Evolutionary conservation across 2,797 vertebrate genomes (phyloP).

Genomic region (Sebastes aleutianus): DNA sequence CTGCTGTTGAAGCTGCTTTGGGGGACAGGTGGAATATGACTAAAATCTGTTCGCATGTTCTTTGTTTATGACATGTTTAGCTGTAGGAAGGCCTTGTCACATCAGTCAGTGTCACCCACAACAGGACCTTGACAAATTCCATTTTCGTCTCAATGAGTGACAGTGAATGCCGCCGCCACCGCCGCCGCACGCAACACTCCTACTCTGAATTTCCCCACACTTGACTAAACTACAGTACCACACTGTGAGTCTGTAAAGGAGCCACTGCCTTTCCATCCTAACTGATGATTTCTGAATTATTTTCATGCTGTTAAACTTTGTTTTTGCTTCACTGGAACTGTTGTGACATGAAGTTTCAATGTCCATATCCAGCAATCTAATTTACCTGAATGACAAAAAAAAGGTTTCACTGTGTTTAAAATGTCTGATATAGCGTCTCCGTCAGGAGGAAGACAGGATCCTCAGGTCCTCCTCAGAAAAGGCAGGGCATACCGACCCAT

Average conservation of each 20-base stretch:
- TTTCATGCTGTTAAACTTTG: not conserved
- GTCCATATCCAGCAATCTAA: not conserved
- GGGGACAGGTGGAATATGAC: slow-evolving; percentile 27
- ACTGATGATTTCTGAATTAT: not conserved
- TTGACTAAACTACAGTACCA: not conserved
- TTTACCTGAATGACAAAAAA: not conserved
- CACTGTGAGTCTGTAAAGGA: not conserved
- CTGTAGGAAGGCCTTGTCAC: slow-evolving; percentile 7
- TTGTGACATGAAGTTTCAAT: not conserved
- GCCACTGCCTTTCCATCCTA: not conserved
- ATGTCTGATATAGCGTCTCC: not conserved
- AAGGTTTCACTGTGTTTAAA: not conserved
- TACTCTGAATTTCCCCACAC: not conserved
- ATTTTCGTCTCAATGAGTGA: slow-evolving; percentile 18
- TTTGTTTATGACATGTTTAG: slow-evolving; percentile 25
- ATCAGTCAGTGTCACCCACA: slow-evolving; percentile 3
- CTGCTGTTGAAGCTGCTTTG: not conserved
- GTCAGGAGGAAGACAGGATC: not conserved
- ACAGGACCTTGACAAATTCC: slow-evolving; percentile 8
- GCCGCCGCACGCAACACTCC: not conserved
- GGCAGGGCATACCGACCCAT: too few relatives aligned
- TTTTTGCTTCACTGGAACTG: not conserved
- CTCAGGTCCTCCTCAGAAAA: not conserved
- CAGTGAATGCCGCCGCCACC: not conserved
- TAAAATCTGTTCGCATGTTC: not conserved